Conservation (phyloP, 2,797 vertebrate genomes). For the Anguilla marmorata region DNA sequence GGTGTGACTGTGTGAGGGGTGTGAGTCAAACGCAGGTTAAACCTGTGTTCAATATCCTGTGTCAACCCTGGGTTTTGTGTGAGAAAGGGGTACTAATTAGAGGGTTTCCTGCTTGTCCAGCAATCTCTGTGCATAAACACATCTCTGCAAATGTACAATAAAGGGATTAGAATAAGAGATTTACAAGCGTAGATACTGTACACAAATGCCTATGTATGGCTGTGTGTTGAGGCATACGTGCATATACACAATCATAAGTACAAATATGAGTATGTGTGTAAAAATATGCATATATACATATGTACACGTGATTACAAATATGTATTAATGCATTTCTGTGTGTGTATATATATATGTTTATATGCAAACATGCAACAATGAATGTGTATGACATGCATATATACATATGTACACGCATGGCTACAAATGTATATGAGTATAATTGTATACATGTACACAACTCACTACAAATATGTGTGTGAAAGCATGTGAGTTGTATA, state of each 20-base stretch:
- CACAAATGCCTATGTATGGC: slow-evolving; percentile 72
- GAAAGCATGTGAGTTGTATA: slow-evolving; percentile 50
- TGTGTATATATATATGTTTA: slow-evolving; percentile 70
- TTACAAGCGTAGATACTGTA: background rate
- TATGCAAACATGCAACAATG: slow-evolving; percentile 40
- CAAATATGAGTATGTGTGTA: background rate
- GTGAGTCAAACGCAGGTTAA: too few species aligned
- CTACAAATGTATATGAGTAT: background rate
- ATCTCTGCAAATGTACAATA: background rate
- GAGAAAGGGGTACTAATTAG: too few species aligned
- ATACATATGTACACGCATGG: background rate
- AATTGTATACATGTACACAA: background rate
- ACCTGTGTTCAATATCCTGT: too few species aligned
- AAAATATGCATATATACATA: background rate
- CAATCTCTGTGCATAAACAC: slow-evolving; percentile 15
- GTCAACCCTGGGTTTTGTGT: too few species aligned
- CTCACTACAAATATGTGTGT: slow-evolving; percentile 59
- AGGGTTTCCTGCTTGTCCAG: background rate
- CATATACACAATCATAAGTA: slow-evolving; percentile 40
- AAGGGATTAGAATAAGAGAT: background rate
- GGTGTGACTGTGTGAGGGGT: too few species aligned
- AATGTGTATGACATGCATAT: background rate
- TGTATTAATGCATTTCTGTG: background rate
- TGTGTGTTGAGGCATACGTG: slow-evolving; percentile 61
- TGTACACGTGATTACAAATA: background rate